These are phyloP conservation scores for Myoxocephalus aenaeus DNA, from an alignment of 2,797 vertebrate species.

Conservation along the genomic window DNA sequence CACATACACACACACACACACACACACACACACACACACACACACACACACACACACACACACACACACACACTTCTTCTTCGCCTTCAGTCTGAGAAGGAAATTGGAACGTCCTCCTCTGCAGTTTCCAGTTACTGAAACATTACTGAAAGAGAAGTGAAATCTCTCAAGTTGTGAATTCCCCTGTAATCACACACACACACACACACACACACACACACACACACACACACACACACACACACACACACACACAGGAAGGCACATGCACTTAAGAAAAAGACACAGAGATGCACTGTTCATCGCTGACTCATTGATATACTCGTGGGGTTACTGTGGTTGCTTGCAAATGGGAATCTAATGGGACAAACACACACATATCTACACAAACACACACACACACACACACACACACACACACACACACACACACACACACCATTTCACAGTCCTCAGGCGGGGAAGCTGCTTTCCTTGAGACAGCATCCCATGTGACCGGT, in stretches of 20 bases:
- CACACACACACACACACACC: constrained; percentile 40
- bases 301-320: constrained; percentile 3
- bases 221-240: constrained; percentile 16
- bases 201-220: constrained; percentile 11
- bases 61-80: neutral
- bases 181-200: constrained; percentile 40
- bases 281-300: constrained; percentile 10
- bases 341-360: constrained; percentile 6
- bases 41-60: constrained; percentile 6
- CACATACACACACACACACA: constrained; percentile 9
- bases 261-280: neutral
- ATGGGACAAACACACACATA: constrained; percentile 4
- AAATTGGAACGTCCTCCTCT: constrained; percentile 64
- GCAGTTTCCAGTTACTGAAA: constrained; percentile 73
- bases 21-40: constrained; percentile 6
- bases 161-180: constrained; percentile 68
- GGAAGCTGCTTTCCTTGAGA: constrained; percentile 85
- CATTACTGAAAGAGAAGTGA: constrained; percentile 79
- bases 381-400: constrained; percentile 5
- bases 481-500: constrained; percentile 83
- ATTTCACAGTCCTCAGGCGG: constrained; percentile 55
- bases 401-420: constrained; percentile 15
- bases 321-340: neutral
- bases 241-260: neutral
- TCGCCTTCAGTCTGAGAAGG: constrained; percentile 45